phyloP scores from a whole-genome alignment of 2,113 vertebrate species.

The Madoqua kirkii region DNA sequence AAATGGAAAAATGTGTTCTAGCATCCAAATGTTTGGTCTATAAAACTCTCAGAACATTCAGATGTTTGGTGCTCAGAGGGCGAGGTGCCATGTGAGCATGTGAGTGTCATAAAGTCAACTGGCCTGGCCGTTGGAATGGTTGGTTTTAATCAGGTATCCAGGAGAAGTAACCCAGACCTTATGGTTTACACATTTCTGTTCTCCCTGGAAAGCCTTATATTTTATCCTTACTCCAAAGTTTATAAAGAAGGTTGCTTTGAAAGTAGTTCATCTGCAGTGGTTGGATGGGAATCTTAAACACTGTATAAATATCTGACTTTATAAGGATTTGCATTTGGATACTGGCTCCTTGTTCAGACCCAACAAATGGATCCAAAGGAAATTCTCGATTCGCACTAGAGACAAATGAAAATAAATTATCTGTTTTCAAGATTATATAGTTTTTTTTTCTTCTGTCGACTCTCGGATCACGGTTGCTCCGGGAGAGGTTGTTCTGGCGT shows the following conservation, averaged over 20 bases:
- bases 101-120: conserved; percentile 23
- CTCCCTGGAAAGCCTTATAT: not conserved
- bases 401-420: not conserved
- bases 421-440: not conserved
- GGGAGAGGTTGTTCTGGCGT: not conserved
- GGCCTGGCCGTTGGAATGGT: not conserved
- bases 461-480: not conserved
- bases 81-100: not conserved
- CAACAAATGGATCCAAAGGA: not conserved
- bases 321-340: conserved; percentile 8
- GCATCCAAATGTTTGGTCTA: conserved; percentile 59
- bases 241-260: conserved; percentile 23
- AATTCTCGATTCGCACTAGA: conserved; percentile 23
- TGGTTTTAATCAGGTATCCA: conserved; percentile 13
- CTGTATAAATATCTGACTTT: conserved; percentile 18
- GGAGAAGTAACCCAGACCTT: not conserved
- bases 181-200: not conserved
- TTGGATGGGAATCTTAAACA: conserved; percentile 19
- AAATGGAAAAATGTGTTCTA: conserved; percentile 63
- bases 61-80: conserved; percentile 38
- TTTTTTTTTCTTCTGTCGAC: too few relatives aligned
- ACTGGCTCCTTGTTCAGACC: not conserved
- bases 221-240: conserved; percentile 17
- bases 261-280: conserved; percentile 20
- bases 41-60: conserved; percentile 57